Evolutionary conservation across 2,888 invertebrate species (phyloP).

Genomic region (Brachycybe producta): DNA sequence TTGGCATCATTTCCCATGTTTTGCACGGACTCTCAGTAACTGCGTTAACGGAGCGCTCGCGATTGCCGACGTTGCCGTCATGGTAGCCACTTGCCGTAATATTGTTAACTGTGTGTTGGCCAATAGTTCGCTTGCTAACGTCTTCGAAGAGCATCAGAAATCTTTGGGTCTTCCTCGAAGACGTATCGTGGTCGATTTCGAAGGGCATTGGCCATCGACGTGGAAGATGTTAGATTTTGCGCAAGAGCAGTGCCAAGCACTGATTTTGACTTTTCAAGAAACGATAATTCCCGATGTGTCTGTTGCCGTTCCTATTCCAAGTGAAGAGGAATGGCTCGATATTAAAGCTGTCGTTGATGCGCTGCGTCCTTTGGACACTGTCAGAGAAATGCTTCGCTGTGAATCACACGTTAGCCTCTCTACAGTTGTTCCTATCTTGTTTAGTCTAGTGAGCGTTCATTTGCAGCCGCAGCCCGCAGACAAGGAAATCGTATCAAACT

Average conservation of each 20-base stretch:
- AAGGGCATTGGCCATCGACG: background rate
- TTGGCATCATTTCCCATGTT: constrained; percentile 4
- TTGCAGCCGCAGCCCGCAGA: background rate
- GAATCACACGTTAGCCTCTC: background rate
- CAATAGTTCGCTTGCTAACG: background rate
- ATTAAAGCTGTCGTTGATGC: background rate
- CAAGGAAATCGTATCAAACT: background rate
- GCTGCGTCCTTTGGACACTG: background rate
- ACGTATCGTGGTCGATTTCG: background rate
- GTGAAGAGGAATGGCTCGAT: background rate
- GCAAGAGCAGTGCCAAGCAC: background rate
- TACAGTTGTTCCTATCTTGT: constrained; percentile 1
- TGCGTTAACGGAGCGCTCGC: background rate
- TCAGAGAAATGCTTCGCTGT: background rate
- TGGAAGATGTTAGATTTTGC: background rate
- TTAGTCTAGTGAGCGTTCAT: constrained; percentile 4
- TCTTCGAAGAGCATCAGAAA: background rate
- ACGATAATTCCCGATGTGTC: background rate
- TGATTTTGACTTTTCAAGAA: background rate
- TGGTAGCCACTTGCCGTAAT: background rate
- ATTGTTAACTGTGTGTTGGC: background rate
- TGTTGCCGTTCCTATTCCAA: background rate
- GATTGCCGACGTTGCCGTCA: background rate
- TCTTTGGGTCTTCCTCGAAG: background rate
- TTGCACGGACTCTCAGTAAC: background rate